These are phyloP conservation scores for Amphiprion clarkii DNA, from an alignment of 2,797 vertebrate genomes.

Conservation along the genomic window DNA sequence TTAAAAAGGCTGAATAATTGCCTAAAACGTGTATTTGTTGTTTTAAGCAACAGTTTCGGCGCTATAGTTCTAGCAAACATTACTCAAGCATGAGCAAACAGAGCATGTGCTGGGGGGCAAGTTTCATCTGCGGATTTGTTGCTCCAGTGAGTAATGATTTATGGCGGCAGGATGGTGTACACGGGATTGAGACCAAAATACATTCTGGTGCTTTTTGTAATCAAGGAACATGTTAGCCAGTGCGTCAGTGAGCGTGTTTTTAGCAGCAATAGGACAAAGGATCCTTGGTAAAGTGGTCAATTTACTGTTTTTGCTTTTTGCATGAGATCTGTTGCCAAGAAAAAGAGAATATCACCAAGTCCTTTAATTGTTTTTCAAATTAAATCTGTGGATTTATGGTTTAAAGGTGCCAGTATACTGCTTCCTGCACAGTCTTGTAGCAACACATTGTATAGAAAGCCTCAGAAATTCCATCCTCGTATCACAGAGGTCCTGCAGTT, in stretches of 20 bases:
- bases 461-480: conserved; percentile 1
- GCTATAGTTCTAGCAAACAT: not conserved
- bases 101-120: not conserved
- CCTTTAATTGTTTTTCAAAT: not conserved
- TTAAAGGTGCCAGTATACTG: not conserved
- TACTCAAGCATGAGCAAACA: not conserved
- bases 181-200: conserved; percentile 4
- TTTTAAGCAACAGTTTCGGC: not conserved
- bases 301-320: conserved; percentile 1
- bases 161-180: conserved; percentile 2
- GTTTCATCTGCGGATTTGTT: not conserved
- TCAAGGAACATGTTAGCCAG: not conserved
- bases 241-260: no score
- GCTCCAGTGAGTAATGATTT: not conserved
- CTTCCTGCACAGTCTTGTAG: conserved; percentile 2
- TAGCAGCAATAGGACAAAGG: no score
- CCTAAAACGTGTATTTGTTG: not conserved
- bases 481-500: conserved; percentile 12
- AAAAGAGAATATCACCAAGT: not conserved
- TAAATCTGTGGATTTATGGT: not conserved
- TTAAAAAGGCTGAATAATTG: not conserved
- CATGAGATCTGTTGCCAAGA: not conserved
- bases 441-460: not conserved
- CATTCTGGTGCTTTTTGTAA: not conserved
- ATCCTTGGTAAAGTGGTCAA: no score